Evolutionary conservation across 2,797 vertebrate genomes (phyloP), one percentile per base, ranked within the genome.

Genomic region (Enteromius paludinosus): DNA sequence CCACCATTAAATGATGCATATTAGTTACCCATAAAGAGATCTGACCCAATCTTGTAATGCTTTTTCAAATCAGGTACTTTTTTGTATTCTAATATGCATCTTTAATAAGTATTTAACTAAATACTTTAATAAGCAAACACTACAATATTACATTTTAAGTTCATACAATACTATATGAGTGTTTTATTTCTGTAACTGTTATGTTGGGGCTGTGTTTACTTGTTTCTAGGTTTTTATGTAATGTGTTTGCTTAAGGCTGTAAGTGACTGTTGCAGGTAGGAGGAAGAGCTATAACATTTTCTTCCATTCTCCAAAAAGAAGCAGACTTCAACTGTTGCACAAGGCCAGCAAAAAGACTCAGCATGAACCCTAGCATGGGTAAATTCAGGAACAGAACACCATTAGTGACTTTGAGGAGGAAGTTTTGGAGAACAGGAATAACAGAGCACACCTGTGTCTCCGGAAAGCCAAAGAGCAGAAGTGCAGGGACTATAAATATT

Each of bases 251-350:
- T 81, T 14, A 62, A 23, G 78, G 41, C 25, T 61, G 41, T 47
- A 80, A 61, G 68, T 59, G 68, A 71, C 78, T 62, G 69, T 61
- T 71, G 12, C 68, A 80, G 43, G 69, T 64, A 62, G 69, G 69
- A 73, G 79, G 79, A 81, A 64, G 30, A 65, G 59, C 35, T 73
- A 23, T 35, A 52, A 65, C 3, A 30, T 30, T 79, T 59, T 79
- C 23, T 74, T 52, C 35, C 79, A 74, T 47, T 62, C 41, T 71
- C 8, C n/a, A n/a, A 80, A 72, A 62, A 72, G 25, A 71, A 23
- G 43, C 45, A 65, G 10, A 52, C 73, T 59, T 75, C 64, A 69
- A 1, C n/a, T 23, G 20, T 23, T 47, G 20, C 45, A 74, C 30
- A 30, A 66, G 79, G 61, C 23, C 45, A 41, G 61, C 17, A 66